phyloP scores from a whole-genome alignment of 2,888 invertebrate species.

The Linnaemya vulpina region DNA sequence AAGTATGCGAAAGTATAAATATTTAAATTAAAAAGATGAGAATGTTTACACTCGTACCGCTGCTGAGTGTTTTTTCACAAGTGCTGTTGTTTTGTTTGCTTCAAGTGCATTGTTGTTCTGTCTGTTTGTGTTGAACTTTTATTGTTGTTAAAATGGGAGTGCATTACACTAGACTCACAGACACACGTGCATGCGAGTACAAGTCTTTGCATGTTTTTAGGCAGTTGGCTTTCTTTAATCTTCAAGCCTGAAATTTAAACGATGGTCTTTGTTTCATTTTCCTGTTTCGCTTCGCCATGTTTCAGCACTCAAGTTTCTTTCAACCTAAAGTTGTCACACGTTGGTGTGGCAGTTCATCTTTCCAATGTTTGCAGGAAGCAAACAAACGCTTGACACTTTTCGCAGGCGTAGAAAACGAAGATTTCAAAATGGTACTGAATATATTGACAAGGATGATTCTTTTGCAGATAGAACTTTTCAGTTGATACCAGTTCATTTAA shows the following conservation, averaged over 20 bases:
- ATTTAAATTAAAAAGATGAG: conserved; percentile 44
- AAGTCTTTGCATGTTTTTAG: conserved; percentile 26
- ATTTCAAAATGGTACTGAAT: not conserved
- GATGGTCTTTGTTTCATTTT: conserved; percentile 32
- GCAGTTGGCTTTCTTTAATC: conserved; percentile 34
- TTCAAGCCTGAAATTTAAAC: conserved; percentile 51
- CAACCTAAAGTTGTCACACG: conserved; percentile 28
- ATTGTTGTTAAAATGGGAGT: conserved; percentile 29
- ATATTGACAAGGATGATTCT: not conserved
- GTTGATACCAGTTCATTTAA: too few relatives aligned
- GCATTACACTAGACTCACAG: too few relatives aligned
- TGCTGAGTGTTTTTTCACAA: conserved; percentile 38
- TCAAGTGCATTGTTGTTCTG: conserved; percentile 59
- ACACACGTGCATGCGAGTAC: too few relatives aligned
- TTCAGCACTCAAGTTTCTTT: conserved; percentile 31
- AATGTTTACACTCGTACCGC: conserved; percentile 59
- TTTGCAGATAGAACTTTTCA: too few relatives aligned
- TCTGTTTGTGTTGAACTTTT: conserved; percentile 59
- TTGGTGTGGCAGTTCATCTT: conserved; percentile 38
- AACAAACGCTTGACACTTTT: conserved; percentile 26
- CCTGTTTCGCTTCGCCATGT: not conserved
- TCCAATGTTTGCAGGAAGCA: conserved; percentile 43
- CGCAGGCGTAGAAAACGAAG: not conserved
- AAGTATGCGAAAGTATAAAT: conserved; percentile 12
- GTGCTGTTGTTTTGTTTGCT: conserved; percentile 63